Evolutionary conservation across 2,888 invertebrate species (phyloP), one percentile per base, ranked within the genome.

Genomic region (Drosophila robusta): DNA sequence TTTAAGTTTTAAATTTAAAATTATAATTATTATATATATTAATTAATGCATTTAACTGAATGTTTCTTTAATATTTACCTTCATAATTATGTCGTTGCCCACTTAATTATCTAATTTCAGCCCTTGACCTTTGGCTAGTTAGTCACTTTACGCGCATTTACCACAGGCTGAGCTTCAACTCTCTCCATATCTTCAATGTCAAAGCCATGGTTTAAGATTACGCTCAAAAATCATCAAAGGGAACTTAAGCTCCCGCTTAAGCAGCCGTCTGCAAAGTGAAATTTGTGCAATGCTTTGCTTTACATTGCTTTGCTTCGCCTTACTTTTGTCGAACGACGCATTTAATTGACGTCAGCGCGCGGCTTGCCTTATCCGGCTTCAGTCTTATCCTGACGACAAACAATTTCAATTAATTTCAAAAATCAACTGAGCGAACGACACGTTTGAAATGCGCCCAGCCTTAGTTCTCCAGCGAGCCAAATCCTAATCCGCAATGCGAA

Each of bases 401-500:
- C 87, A 76, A 81, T 84, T 83, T 78, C 81, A 83, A 83, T 83
- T 83, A 83, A 84, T 78, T 87, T 87, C 66, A 55, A 81, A 80
- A 87, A 54, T 81, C 85, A 81, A 57, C 85, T 61, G 60, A 68
- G 81, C 68, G 73, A 62, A 51, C 39, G 57, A 57, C 56, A 65
- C 64, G 58, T 47, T 70, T 70, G 34, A 62, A 71, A 55, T 58
- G 68, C 63, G 39, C 38, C 22, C 47, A 44, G 32, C 18, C 9
- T 29, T 11, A 42, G n/a, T 11, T 14, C 6, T 22, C 7, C 38
- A 14, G n/a, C 18, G 32, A 26, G 2, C 14, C 34, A 42, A 29
- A 70, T 46, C 24, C 36, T 70, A 80, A 78, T 70, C 71, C 75
- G 8, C 9, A n/a, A 50, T 38, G 45, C n/a, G 29, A 66, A 83